These are phyloP conservation scores for Remorina albescens DNA, from an alignment of 2,797 vertebrate species.

Conservation along the genomic window DNA sequence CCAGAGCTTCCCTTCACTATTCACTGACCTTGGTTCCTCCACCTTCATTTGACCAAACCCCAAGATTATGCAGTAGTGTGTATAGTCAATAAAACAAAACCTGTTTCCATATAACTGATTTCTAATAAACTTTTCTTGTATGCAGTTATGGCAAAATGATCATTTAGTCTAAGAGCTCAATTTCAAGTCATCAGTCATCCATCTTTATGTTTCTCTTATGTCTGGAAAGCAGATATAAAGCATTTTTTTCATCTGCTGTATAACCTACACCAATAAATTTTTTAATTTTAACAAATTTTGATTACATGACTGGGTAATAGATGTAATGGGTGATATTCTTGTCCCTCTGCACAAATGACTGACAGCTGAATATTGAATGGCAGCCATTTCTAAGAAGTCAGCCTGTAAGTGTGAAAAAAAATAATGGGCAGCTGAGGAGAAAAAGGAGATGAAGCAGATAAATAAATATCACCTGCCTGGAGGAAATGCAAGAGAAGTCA, in stretches of 20 bases:
- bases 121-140: neutral
- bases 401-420: slow-evolving; percentile 60
- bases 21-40: neutral
- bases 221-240: slow-evolving; percentile 1
- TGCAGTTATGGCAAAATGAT: neutral
- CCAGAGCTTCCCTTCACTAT: neutral
- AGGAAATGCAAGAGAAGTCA: slow-evolving; percentile 65
- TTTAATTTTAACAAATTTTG: slow-evolving; percentile 74
- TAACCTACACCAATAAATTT: slow-evolving; percentile 47
- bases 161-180: neutral
- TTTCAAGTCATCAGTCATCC: neutral
- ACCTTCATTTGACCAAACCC: neutral
- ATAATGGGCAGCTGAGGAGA: slow-evolving; percentile 62
- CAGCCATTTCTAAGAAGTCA: slow-evolving; percentile 53
- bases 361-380: slow-evolving; percentile 65
- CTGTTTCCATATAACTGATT: neutral
- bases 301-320: slow-evolving; percentile 66
- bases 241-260: slow-evolving; percentile 10
- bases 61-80: neutral
- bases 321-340: slow-evolving; percentile 60
- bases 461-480: slow-evolving; percentile 82
- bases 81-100: neutral
- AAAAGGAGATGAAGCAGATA: slow-evolving; percentile 71
- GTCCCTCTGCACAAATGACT: slow-evolving; percentile 46
- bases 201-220: neutral